A percentile compares a stretch with the other conserved stretches of the same genome.
These are phyloP conservation scores for Fistularia commersonii DNA, from an alignment of 2,797 vertebrate species.

Conservation along the genomic window DNA sequence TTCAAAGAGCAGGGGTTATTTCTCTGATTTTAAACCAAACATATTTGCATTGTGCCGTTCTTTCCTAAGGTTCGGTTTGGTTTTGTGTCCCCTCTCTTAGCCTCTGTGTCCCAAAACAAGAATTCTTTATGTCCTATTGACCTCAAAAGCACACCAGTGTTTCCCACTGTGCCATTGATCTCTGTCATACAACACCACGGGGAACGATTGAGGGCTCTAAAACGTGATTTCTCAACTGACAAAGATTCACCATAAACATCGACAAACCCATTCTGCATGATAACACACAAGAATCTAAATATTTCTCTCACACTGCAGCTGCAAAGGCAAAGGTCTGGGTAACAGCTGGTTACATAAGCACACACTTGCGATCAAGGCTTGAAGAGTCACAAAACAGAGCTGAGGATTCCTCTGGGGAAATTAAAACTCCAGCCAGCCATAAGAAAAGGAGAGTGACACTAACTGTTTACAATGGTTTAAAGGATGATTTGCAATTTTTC, in stretches of 20 bases:
- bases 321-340: constrained; percentile 30
- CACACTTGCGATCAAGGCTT: constrained; percentile 12
- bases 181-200: constrained; percentile 56
- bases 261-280: constrained; percentile 7
- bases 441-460: constrained; percentile 5
- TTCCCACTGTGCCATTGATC: constrained; percentile 45
- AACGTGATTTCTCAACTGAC: not conserved
- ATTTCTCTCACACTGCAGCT: constrained; percentile 28
- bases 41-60: too few species aligned
- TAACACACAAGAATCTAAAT: constrained; percentile 29
- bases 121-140: constrained; percentile 10
- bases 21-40: too few species aligned
- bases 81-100: too few species aligned
- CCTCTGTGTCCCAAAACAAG: constrained; percentile 1
- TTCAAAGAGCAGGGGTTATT: too few species aligned
- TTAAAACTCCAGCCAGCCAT: constrained; percentile 1
- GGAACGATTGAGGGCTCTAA: constrained; percentile 17
- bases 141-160: constrained; percentile 18
- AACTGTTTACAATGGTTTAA: not conserved
- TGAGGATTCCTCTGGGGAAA: constrained; percentile 7
- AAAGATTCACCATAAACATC: not conserved
- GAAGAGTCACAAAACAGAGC: constrained; percentile 9
- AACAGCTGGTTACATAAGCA: constrained; percentile 47
- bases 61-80: too few species aligned
- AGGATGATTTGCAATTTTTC: not conserved